These are phyloP conservation scores for Diarsia mendica DNA, from an alignment of 2,888 invertebrate genomes.

Conservation along the genomic window DNA sequence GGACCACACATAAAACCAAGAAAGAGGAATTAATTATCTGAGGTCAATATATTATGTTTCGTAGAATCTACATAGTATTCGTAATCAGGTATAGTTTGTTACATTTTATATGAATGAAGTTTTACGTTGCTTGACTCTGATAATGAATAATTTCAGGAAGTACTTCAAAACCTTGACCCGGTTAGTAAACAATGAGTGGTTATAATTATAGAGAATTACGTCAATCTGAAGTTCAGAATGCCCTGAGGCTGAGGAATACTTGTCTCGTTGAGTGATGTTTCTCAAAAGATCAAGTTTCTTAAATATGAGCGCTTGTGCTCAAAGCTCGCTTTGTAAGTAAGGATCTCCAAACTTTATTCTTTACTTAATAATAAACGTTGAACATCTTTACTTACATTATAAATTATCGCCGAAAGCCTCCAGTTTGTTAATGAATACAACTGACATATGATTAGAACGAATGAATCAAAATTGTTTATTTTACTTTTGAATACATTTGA, in stretches of 20 bases:
- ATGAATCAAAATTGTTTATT: constrained; percentile 10
- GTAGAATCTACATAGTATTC: background rate
- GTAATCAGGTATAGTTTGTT: background rate
- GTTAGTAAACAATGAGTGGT: background rate
- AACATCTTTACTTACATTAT: constrained; percentile 19
- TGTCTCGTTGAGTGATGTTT: constrained; percentile 21
- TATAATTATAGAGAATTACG: background rate
- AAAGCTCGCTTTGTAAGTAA: constrained; percentile 4
- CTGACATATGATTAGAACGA: background rate
- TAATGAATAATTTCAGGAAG: background rate
- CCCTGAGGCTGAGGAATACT: constrained; percentile 23
- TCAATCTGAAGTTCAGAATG: constrained; percentile 1
- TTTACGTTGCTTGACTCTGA: background rate
- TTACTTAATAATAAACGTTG: background rate
- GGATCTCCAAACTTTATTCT: constrained; percentile 17
- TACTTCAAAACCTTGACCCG: background rate
- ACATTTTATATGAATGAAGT: background rate
- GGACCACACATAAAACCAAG: background rate
- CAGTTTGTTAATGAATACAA: background rate
- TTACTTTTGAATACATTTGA: background rate
- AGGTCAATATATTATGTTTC: background rate
- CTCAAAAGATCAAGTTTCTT: constrained; percentile 25
- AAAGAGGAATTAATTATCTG: background rate
- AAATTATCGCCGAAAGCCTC: background rate
- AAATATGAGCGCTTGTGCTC: constrained; percentile 8